Evolutionary conservation across 2,888 invertebrate species (phyloP).

Genomic region (Deroplatys truncata): DNA sequence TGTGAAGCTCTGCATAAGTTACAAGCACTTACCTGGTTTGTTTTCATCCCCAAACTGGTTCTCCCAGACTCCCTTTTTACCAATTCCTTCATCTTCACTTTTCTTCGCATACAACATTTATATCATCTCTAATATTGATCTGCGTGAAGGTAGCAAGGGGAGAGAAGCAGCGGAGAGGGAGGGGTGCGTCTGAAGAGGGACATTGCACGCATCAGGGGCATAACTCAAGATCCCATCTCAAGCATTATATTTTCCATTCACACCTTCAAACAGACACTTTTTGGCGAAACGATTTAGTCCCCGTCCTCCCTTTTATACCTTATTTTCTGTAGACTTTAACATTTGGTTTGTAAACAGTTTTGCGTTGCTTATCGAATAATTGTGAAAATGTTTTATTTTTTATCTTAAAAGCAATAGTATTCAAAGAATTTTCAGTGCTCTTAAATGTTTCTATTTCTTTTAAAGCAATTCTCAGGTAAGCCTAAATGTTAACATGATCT

Average conservation of each 20-base stretch:
- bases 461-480: too few relatives aligned
- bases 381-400: too few relatives aligned
- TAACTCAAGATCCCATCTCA: conserved; percentile 1
- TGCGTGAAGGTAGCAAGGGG: conserved; percentile 8
- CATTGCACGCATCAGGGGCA: conserved; percentile 1
- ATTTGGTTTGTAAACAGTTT: too few relatives aligned
- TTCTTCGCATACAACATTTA: conserved; percentile 17
- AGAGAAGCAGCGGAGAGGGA: neutral
- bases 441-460: too few relatives aligned
- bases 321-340: neutral
- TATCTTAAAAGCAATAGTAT: too few relatives aligned
- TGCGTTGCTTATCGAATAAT: too few relatives aligned
- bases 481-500: too few relatives aligned
- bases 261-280: neutral
- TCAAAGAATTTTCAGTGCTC: too few relatives aligned
- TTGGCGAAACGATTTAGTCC: neutral
- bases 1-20: neutral
- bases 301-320: neutral
- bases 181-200: conserved; percentile 1
- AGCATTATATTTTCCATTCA: neutral
- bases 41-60: neutral
- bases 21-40: neutral
- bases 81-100: conserved; percentile 1
- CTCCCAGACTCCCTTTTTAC: neutral
- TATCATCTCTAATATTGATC: conserved; percentile 23